A percentile compares a stretch with the other conserved stretches of the same genome.
Conservation (phyloP, 2,888 invertebrate species). For the Nephrotoma flavescens region DNA sequence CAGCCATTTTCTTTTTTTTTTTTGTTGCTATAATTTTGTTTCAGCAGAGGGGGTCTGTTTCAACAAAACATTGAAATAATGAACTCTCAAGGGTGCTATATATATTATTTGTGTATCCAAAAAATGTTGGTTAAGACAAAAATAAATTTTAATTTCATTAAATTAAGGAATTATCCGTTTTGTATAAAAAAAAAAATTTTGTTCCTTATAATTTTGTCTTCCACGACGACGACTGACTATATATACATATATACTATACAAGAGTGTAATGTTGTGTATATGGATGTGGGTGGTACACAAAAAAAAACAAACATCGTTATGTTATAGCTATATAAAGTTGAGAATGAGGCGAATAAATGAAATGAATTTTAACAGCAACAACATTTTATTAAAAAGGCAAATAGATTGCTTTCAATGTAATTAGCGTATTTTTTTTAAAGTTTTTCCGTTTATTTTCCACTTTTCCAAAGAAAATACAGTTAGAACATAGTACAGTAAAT, state of each 20-base stretch:
- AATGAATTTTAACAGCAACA: neutral
- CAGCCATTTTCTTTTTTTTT: neutral
- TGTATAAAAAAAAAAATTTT: neutral
- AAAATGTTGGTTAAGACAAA: neutral
- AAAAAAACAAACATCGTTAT: neutral
- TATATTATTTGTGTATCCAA: neutral
- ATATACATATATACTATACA: too few species aligned
- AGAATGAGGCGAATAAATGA: neutral
- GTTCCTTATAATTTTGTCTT: neutral
- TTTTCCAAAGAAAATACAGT: neutral
- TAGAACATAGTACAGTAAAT: neutral
- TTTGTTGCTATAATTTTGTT: neutral
- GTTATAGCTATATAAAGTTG: neutral
- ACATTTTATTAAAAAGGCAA: neutral
- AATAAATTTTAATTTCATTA: neutral
- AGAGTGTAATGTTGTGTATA: neutral
- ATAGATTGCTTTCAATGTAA: conserved; percentile 2
- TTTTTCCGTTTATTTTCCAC: neutral
- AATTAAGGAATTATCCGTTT: neutral
- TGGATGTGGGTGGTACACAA: neutral
- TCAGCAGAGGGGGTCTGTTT: neutral
- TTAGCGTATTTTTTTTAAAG: neutral
- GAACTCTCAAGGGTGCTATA: neutral
- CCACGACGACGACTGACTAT: neutral
- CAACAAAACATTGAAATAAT: neutral